Base-by-base conservation (phyloP, 2,113 vertebrate species). In the Austrofundulus limnaeus region DNA sequence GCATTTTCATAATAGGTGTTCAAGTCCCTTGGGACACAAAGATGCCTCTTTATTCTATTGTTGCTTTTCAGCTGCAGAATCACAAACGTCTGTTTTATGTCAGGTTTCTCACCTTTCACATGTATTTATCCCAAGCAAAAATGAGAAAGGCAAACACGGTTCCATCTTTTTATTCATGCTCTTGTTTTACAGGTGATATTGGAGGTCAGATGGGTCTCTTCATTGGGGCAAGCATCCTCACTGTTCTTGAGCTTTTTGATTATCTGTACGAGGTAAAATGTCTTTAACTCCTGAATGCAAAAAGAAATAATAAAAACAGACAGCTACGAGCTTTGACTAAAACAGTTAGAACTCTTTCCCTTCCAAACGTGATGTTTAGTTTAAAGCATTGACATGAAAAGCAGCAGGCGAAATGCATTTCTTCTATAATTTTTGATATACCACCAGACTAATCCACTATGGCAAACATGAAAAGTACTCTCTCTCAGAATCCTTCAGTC, bases 141-240 rank as follows among this genome's bases (percentile, higher is more conserved):
- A 34, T 9, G 10, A 9, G 10, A 34, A 5, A 10, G 5, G 8
- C 31, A 8, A 17, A 23, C 19, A 62, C 45, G 34, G 17, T 39
- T 16, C 9, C 5, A 19, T 31, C 49, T 43, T 28, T 31, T 42
- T 23, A 11, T 21, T 5, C 46, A 11, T 20, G 58, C 45, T 14
- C 11, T 47, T 25, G 1, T 14, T 43, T 63, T 21, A 31, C 89
- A 99, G 97, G 97, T 83, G 97, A 99, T 86, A 99, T 99, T 1
- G 97, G 97, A 17, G 97, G 97, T 70, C 97, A 99, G 91, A 99
- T 99, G 97, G 97, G 97, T 12, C 92, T 99, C 54, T 99, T 99
- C 88, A 98, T 98, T 0, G 97, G 97, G 15, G 97, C 97, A 85
- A 99, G 97, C 55, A 95, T 99, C 84, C 93, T 98, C 69, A 99